phyloP scores from a whole-genome alignment of 2,888 invertebrate genomes.

The Drosophila greeni region DNA sequence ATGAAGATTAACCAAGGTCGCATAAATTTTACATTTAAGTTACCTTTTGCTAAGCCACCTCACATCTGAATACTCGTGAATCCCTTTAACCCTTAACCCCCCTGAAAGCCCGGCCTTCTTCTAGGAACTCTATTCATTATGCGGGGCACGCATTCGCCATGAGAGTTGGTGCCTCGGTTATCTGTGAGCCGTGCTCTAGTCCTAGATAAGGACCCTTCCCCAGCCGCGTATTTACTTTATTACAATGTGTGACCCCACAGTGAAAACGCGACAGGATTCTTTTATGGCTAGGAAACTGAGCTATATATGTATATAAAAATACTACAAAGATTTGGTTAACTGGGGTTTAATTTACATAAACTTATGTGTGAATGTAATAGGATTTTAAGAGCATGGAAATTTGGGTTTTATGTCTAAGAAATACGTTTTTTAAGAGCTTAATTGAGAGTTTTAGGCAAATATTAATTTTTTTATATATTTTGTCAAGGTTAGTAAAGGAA shows the following conservation, averaged over 20 bases:
- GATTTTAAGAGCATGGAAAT: not conserved
- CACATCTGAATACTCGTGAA: too few relatives aligned
- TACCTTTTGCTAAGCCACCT: slow-evolving; percentile 23
- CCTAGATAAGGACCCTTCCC: slow-evolving; percentile 43
- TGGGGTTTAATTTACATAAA: not conserved
- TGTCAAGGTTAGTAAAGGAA: not conserved
- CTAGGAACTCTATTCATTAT: slow-evolving; percentile 56
- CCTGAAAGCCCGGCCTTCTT: not conserved
- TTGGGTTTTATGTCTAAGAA: not conserved
- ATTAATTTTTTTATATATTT: too few relatives aligned
- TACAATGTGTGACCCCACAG: slow-evolving; percentile 40
- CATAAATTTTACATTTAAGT: slow-evolving; percentile 13
- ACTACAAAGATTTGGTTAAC: slow-evolving; percentile 7
- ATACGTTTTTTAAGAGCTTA: not conserved
- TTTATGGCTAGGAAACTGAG: slow-evolving; percentile 8
- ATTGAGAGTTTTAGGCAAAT: not conserved
- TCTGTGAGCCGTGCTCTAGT: slow-evolving; percentile 52
- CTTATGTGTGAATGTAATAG: not conserved
- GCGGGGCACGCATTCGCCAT: slow-evolving; percentile 57
- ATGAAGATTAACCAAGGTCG: slow-evolving; percentile 9
- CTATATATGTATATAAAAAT: slow-evolving; percentile 18
- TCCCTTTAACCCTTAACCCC: slow-evolving; percentile 15
- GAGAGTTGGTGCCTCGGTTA: slow-evolving; percentile 58
- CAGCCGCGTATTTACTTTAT: slow-evolving; percentile 36
- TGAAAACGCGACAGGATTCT: slow-evolving; percentile 18